Base-by-base conservation (phyloP, 2,888 invertebrate genomes). In the Polymixis lichenea region DNA sequence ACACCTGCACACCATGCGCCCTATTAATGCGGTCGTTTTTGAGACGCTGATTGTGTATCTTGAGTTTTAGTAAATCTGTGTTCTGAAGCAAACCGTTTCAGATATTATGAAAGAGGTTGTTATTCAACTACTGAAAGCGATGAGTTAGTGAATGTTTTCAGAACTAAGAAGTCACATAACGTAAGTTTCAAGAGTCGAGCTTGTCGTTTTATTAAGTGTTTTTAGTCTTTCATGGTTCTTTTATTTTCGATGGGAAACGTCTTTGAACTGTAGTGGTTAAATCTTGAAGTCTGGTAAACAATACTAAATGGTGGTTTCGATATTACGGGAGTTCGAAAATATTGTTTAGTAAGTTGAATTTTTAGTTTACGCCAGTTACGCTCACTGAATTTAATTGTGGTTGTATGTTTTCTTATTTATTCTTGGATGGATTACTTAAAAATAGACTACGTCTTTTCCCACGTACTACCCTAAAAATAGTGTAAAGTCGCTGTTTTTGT, bases 151-250 rank as follows among this genome's bases (percentile, higher is more conserved):
- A 75, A 75, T 78, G 73, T 79, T 69, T 66, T 49, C 62, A 67
- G 78, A 87, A 85, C 84, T 84, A 81, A 85, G 61, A 86, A 86
- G 71, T 83, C 80, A 74, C 86, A 87, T 87, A 83, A 86, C 75
- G 69, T 58, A 86, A 86, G 78, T 86, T 87, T 86, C 74, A 77
- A 87, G 72, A 87, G 61, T 75, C 51, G 17, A 56, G 53, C 77
- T 83, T 68, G 78, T 79, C 75, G 66, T 80, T 86, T 82, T 87
- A 77, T 78, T 77, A 83, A 82, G 75, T 76, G 77, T 80, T 83
- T 87, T 83, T 65, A 83, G 77, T 76, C 69, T 75, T 78, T 81
- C 69, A 79, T 77, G 69, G 72, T 25, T 70, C 49, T 75, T 85
- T 80, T 80, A 73, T 80, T 75, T 66, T 65, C 9, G 28, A 65